phyloP scores from a whole-genome alignment of 2,797 vertebrate species.

The Decapterus maruadsi region DNA sequence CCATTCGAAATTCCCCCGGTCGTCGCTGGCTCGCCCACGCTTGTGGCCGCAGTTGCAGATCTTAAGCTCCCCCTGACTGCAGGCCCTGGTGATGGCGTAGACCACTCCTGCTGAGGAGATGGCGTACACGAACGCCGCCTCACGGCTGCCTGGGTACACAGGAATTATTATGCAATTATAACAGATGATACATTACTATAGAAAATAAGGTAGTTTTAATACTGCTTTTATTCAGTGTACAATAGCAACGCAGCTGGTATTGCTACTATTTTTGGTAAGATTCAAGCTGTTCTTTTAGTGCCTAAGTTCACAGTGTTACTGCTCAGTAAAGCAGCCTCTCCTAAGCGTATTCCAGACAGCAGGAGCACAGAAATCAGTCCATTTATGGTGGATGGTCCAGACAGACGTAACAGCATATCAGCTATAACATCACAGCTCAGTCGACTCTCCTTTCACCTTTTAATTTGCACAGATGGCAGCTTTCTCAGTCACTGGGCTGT shows the following conservation, averaged over 20 bases:
- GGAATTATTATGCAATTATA: background rate
- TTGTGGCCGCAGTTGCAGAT: constrained; percentile 93
- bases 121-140: constrained; percentile 98
- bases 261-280: constrained; percentile 13
- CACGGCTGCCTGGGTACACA: constrained; percentile 90
- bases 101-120: constrained; percentile 98
- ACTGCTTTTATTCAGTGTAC: background rate
- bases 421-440: constrained; percentile 52
- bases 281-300: constrained; percentile 2
- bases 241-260: background rate
- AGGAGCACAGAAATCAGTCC: constrained; percentile 42
- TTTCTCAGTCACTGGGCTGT: constrained; percentile 78
- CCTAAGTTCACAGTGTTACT: background rate
- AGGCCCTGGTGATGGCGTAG: constrained; percentile 94
- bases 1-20: constrained; percentile 94
- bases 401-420: constrained; percentile 48
- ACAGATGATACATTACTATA: too few species aligned
- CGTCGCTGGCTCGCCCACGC: constrained; percentile 88
- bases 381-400: constrained; percentile 53
- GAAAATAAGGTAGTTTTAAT: background rate
- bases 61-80: constrained; percentile 96
- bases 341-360: constrained; percentile 18
- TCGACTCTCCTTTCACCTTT: constrained; percentile 73
- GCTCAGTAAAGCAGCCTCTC: constrained; percentile 8
- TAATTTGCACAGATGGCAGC: constrained; percentile 79